These are phyloP conservation scores for Phaonia tiefii DNA, from an alignment of 2,888 invertebrate species.

Conservation along the genomic window DNA sequence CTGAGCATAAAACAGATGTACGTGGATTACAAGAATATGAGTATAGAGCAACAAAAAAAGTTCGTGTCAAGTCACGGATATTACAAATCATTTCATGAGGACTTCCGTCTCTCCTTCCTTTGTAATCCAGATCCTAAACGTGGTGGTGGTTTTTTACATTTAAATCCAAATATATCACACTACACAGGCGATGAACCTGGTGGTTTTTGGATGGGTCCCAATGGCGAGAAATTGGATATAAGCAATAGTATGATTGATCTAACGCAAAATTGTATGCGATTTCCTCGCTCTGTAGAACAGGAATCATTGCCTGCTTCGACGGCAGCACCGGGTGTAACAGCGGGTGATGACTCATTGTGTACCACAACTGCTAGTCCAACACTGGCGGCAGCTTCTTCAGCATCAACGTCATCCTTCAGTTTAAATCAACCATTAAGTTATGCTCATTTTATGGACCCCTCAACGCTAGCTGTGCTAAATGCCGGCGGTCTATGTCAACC, in stretches of 20 bases:
- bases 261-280: slow-evolving; percentile 5
- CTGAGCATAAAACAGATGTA: slow-evolving; percentile 66
- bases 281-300: not conserved
- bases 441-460: slow-evolving; percentile 56
- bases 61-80: slow-evolving; percentile 58
- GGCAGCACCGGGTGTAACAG: not conserved
- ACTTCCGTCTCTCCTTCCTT: slow-evolving; percentile 66
- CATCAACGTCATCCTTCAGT: slow-evolving; percentile 26
- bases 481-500: not conserved
- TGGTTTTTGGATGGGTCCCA: slow-evolving; percentile 62
- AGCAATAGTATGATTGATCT: slow-evolving; percentile 1
- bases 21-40: slow-evolving; percentile 62
- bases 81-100: slow-evolving; percentile 64
- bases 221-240: slow-evolving; percentile 35
- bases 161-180: slow-evolving; percentile 65
- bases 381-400: no score
- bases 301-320: not conserved
- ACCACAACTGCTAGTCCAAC: no score
- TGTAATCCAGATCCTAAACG: slow-evolving; percentile 37
- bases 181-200: slow-evolving; percentile 68
- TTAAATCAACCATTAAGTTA: slow-evolving; percentile 55
- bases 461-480: not conserved
- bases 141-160: slow-evolving; percentile 44
- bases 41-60: slow-evolving; percentile 52
- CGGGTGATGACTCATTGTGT: not conserved